Conservation (phyloP, 1,140 invertebrate species). For the Hycleus phaleratus region DNA sequence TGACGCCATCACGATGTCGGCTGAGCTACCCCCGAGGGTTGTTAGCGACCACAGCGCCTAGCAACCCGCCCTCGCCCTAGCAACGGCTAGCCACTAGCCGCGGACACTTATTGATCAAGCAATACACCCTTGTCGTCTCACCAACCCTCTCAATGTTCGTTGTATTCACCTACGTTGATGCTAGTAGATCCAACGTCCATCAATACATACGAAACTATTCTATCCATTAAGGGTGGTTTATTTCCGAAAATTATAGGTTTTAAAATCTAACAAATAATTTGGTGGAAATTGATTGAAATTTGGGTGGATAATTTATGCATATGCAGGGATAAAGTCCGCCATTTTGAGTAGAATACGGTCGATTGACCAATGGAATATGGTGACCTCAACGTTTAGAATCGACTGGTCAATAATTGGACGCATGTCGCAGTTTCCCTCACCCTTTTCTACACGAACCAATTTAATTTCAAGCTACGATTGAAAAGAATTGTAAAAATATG, state of each 20-base stretch:
- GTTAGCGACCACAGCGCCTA: conserved; percentile 44
- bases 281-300: too few species aligned
- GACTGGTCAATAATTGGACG: conserved; percentile 19
- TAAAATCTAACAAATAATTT: too few species aligned
- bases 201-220: conserved; percentile 14
- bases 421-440: conserved; percentile 10
- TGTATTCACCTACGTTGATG: conserved; percentile 16
- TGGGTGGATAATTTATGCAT: not conserved
- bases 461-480: too few species aligned
- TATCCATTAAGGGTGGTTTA: too few species aligned
- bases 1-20: conserved; percentile 39
- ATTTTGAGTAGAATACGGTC: conserved; percentile 15
- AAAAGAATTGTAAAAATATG: too few species aligned
- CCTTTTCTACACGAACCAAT: not conserved
- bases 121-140: conserved; percentile 12
- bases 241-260: too few species aligned
- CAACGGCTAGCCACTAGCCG: conserved; percentile 44
- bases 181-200: conserved; percentile 34
- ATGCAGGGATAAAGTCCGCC: conserved; percentile 16
- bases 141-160: conserved; percentile 9
- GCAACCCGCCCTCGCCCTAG: conserved; percentile 44
- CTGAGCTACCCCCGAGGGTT: conserved; percentile 40
- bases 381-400: conserved; percentile 1
- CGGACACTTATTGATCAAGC: conserved; percentile 43
- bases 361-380: conserved; percentile 17